A percentile compares a stretch with the other conserved stretches of the same genome.
phyloP scores from a whole-genome alignment of 2,888 invertebrate genomes.

The Campoplex capitator region DNA sequence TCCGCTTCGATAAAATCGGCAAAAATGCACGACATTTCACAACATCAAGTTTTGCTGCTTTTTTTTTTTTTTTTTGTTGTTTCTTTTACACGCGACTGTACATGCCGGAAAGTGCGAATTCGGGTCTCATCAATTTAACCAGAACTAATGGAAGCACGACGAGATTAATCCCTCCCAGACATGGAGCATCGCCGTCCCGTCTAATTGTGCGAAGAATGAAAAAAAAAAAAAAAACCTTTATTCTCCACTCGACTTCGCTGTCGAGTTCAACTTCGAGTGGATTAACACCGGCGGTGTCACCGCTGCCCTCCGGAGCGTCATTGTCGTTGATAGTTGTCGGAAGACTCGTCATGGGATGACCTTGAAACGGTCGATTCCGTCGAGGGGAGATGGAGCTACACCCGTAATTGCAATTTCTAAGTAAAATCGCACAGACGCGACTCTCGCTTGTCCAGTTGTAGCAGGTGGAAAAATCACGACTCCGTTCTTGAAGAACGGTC shows the following conservation, averaged over 20 bases:
- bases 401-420: constrained; percentile 90
- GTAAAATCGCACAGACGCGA: constrained; percentile 88
- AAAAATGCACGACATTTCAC: neutral
- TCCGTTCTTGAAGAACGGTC: constrained; percentile 88
- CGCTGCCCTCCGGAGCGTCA: constrained; percentile 78
- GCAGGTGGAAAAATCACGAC: constrained; percentile 67
- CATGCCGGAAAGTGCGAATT: constrained; percentile 32
- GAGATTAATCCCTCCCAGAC: constrained; percentile 27
- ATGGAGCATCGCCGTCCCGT: neutral
- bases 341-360: constrained; percentile 22
- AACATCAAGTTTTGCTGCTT: no score
- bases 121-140: constrained; percentile 36
- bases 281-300: constrained; percentile 75
- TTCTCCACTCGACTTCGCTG: constrained; percentile 66
- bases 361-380: constrained; percentile 30
- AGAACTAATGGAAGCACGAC: constrained; percentile 26
- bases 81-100: constrained; percentile 4
- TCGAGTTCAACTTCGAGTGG: constrained; percentile 74
- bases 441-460: constrained; percentile 81
- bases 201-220: neutral
- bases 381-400: constrained; percentile 84
- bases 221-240: constrained; percentile 57
- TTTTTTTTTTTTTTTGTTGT: neutral
- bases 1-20: neutral
- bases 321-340: constrained; percentile 39